Evolutionary conservation across 2,113 vertebrate genomes (phyloP), one percentile per base, ranked within the genome.

Genomic region (Chaetops frenatus): DNA sequence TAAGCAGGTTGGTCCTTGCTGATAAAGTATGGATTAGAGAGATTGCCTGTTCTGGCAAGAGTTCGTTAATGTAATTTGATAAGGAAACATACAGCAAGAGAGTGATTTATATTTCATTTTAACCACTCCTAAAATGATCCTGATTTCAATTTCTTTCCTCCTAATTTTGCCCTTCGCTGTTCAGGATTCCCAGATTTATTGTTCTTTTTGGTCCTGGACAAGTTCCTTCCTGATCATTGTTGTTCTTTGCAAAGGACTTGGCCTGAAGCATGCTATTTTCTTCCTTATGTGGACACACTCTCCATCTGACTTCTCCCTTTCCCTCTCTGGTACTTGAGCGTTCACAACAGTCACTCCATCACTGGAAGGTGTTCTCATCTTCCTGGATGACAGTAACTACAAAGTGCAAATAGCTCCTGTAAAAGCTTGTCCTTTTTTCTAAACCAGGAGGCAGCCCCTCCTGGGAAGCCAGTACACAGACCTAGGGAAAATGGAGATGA

Each of bases 291-390:
- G 71, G 14, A 61, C 20, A 40, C 11, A 2, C 3, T 69, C 2
- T 57, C 48, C 17, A 28, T 38, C 14, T 70, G 33, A 27, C 7
- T 35, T 11, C 19, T 83, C 36, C 28, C 10, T 69, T 69, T 93
- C 23, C 14, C 10, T 53, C 12, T 62, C 44, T 36, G 42, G 10
- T 54, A 25, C 24, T 21, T 0, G 0, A 40, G 33, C n/a, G 4
- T 77, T 83, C 62, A 67, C 53, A 64, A 22, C 0, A 1, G 31
- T 40, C 3, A 1, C 15, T 71, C 47, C 13, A 6, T 50, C 35
- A 5, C 3, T 11, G 40, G n/a, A 83, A 53, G 28, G 6, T 38
- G 10, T 15, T 85, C 9, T 33, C 4, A 15, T 53, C 31, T 54
- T 22, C 47, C n/a, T 38, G 22, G 6, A 7, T 74, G 47, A 47